phyloP scores from a whole-genome alignment of 2,797 vertebrate genomes.

The Poecile montanus region DNA sequence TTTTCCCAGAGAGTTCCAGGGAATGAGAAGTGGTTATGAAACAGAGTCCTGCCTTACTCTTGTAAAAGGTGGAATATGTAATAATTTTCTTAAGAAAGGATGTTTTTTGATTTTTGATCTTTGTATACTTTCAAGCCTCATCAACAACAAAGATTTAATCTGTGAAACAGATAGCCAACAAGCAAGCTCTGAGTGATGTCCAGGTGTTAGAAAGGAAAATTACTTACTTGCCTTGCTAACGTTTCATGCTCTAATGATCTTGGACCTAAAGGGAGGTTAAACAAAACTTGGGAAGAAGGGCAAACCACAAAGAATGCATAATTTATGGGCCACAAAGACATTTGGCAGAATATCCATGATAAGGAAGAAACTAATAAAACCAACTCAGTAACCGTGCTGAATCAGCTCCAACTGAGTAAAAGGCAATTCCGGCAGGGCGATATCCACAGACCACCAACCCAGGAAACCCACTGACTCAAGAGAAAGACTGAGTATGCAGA shows the following conservation, averaged over 20 bases:
- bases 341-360: background rate
- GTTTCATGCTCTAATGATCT: background rate
- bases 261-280: background rate
- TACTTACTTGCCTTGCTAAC: rapidly evolving
- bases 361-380: background rate
- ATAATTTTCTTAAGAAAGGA: background rate
- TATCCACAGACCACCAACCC: background rate
- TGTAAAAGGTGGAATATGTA: background rate
- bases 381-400: background rate
- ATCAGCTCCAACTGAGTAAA: background rate
- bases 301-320: background rate
- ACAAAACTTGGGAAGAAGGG: background rate
- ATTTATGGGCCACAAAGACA: background rate
- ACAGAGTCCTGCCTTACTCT: background rate
- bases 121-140: background rate
- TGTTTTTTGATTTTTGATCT: background rate
- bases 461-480: background rate
- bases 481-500: background rate
- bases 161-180: background rate
- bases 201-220: background rate
- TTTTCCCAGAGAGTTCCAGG: background rate
- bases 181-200: background rate
- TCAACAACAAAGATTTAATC: background rate
- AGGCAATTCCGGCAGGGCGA: rapidly evolving
- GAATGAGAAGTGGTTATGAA: background rate